Conservation (phyloP, 2,113 vertebrate species). For the Hippocampus zosterae region DNA sequence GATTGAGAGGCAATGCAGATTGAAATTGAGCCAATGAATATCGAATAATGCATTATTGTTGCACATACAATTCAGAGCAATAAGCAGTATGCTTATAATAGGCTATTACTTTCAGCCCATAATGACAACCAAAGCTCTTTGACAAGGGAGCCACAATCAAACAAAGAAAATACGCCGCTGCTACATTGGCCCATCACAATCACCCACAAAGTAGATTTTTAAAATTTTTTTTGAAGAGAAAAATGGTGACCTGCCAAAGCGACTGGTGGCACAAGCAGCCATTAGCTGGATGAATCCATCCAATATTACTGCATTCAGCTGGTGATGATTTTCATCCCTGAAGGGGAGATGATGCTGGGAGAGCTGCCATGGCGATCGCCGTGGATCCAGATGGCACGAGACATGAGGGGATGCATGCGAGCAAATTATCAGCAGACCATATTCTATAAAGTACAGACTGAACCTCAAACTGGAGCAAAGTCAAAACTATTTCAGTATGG, state of each 20-base stretch:
- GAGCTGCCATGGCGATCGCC: constrained; percentile 31
- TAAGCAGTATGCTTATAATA: constrained; percentile 1
- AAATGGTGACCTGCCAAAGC: constrained; percentile 51
- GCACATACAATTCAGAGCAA: constrained; percentile 20
- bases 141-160: not conserved
- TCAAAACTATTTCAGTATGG: constrained; percentile 25
- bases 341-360: constrained; percentile 44
- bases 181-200: not conserved
- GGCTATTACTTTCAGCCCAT: constrained; percentile 1
- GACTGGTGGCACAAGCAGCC: constrained; percentile 26
- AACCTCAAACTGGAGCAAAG: constrained; percentile 36
- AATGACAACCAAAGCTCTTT: not conserved
- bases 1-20: constrained; percentile 38
- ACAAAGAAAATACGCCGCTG: not conserved
- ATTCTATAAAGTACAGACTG: constrained; percentile 43
- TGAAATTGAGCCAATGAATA: constrained; percentile 47
- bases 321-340: constrained; percentile 39
- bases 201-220: constrained; percentile 16
- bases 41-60: constrained; percentile 38
- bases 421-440: constrained; percentile 44
- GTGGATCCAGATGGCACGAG: constrained; percentile 52
- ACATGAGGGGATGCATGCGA: constrained; percentile 47
- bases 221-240: constrained; percentile 23
- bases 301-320: constrained; percentile 50
- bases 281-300: constrained; percentile 39